Base-by-base conservation (phyloP, 2,797 vertebrate species). In the Falco cherrug region DNA sequence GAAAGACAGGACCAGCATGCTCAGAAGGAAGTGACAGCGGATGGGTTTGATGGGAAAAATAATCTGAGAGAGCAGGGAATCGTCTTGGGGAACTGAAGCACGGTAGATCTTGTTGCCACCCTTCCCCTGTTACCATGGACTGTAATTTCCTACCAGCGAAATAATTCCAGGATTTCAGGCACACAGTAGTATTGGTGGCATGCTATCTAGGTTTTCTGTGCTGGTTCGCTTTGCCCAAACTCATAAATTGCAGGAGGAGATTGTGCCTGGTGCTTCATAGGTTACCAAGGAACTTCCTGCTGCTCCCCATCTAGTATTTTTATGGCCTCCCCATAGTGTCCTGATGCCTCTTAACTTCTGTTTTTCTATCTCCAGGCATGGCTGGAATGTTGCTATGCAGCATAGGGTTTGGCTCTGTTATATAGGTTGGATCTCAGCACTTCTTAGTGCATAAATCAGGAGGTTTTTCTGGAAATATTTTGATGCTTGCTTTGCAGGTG, bases 401-500 rank as follows among this genome's bases (percentile, higher is more conserved):
- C 64, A 64, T 8, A 90, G 39, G 28, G 48, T 92, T 96, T 91
- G 76, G 73, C 73, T 92, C 20, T 79, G 7, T 81, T 81, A 53
- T 31, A 45, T 56, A 81, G 67, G 43, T 81, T 90, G 90, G 16
- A 85, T 90, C 63, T 89, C 87, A 93, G 73, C 39, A 54, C 81
- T 95, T 93, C 80, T 75, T 89, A 53, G 51, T 47, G 76, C 41
- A 69, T 91, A 88, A 96, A 94, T 93, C 87, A 45, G 33, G 84
- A 96, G 33, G 7, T 11, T 96, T 83, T 95, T 92, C 79, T 93
- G 76, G 90, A 91, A 93, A 67, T 94, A 88, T 79, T 95, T 95
- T 92, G 84, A 51, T 96, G 59, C 79, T 96, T 85, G 57, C 73
- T 94, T 96, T 95, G 95, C 95, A 97, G 95, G 89, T 96, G 90